Evolutionary conservation across 2,888 invertebrate genomes (phyloP).

Genomic region (Erebia aethiops): DNA sequence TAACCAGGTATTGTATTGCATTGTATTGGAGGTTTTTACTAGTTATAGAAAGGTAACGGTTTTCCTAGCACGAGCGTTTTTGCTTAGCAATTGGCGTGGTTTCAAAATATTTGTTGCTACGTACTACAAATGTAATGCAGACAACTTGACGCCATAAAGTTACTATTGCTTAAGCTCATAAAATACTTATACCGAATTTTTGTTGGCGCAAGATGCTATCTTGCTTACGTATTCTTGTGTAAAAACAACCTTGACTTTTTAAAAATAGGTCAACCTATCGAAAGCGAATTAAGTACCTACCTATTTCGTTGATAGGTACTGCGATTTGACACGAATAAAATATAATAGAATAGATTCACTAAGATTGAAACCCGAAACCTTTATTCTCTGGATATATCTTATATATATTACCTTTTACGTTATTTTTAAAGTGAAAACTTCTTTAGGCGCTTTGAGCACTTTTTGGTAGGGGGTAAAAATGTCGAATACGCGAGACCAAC

Average conservation of each 20-base stretch:
- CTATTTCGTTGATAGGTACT: not conserved
- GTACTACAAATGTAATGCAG: not conserved
- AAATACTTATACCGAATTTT: not conserved
- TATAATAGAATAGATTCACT: no score
- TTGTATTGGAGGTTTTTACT: not conserved
- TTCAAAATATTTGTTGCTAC: not conserved
- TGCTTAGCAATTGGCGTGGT: not conserved
- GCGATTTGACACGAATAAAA: not conserved
- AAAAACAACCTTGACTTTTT: conserved; percentile 10
- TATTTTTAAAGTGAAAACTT: no score
- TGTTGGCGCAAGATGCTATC: conserved; percentile 4
- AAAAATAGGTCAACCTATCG: conserved; percentile 14
- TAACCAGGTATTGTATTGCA: not conserved
- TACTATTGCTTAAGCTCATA: not conserved
- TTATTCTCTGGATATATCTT: no score
- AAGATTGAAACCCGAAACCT: no score
- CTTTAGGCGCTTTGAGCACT: no score
- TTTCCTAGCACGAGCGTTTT: not conserved
- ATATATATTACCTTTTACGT: no score
- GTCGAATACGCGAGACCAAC: no score
- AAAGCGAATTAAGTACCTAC: conserved; percentile 3
- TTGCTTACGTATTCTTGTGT: conserved; percentile 12
- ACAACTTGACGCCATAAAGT: not conserved
- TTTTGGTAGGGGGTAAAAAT: no score
- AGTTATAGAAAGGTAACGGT: no score